Percentiles rank a stretch among this genome's conserved stretches.
phyloP scores from a whole-genome alignment of 2,797 vertebrate species.

The Tragopan temminckii region DNA sequence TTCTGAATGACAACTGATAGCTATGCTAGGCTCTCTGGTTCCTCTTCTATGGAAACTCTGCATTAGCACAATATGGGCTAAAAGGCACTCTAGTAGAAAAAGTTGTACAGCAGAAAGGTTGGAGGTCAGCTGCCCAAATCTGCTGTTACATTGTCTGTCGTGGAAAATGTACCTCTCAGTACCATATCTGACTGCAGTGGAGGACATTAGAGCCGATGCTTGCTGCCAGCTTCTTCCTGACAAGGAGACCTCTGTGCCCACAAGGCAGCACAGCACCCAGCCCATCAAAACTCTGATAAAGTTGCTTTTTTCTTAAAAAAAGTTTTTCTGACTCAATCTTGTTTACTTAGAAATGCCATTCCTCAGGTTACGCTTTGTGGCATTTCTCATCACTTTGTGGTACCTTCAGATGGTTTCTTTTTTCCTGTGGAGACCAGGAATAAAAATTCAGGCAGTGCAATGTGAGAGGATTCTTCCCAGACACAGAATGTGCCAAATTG shows the following conservation, averaged over 20 bases:
- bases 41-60: not conserved
- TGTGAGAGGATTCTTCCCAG: constrained; percentile 24
- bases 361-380: not conserved
- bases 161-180: not conserved
- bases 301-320: not conserved
- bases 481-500: not conserved
- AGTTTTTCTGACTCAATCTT: not conserved
- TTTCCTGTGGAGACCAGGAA: not conserved
- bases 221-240: accelerated
- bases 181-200: not conserved
- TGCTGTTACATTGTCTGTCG: not conserved
- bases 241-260: not conserved
- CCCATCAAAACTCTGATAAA: not conserved
- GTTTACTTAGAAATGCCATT: not conserved
- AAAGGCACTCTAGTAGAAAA: not conserved
- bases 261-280: not conserved
- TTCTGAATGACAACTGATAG: not conserved
- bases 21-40: not conserved
- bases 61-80: not conserved
- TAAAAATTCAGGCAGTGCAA: not conserved
- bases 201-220: not conserved
- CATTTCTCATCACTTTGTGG: not conserved
- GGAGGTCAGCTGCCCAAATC: not conserved
- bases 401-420: not conserved
- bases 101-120: not conserved